Percentiles rank a stretch among this genome's conserved stretches.
Evolutionary conservation across 2,797 vertebrate species (phyloP).

Genomic region (Crypturellus tataupa): DNA sequence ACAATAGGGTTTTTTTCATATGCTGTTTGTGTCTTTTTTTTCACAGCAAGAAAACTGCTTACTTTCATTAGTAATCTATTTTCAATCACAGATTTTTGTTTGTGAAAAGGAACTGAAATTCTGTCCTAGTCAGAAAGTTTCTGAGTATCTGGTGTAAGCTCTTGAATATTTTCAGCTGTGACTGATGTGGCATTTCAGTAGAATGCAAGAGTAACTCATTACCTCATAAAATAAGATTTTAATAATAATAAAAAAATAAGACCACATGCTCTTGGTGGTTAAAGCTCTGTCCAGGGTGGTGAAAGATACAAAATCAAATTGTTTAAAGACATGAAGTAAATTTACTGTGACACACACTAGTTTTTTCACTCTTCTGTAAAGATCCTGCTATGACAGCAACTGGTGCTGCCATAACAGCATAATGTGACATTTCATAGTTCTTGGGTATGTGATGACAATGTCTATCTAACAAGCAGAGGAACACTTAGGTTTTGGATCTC

Average conservation of each 20-base stretch:
- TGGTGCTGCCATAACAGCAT: neutral
- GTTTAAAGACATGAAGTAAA: neutral
- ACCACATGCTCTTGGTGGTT: neutral
- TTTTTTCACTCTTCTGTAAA: neutral
- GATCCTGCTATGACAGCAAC: neutral
- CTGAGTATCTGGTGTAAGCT: neutral
- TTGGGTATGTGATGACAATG: neutral
- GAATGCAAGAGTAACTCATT: neutral
- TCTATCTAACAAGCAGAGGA: neutral
- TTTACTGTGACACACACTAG: neutral
- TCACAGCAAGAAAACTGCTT: conserved; percentile 3
- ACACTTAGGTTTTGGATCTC: neutral
- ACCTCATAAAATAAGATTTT: conserved; percentile 5
- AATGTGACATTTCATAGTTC: neutral
- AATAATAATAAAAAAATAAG: neutral
- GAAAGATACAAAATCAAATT: neutral
- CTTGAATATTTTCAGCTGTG: conserved; percentile 23
- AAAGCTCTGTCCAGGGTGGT: neutral
- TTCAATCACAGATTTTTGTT: conserved; percentile 27
- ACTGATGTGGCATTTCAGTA: conserved; percentile 15
- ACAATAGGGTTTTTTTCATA: neutral
- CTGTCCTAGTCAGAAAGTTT: conserved; percentile 21
- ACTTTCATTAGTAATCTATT: conserved; percentile 28
- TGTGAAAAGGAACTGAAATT: conserved; percentile 35
- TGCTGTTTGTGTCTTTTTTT: neutral